Base-by-base conservation (phyloP, 2,888 invertebrate genomes). In the Caprella mutica region DNA sequence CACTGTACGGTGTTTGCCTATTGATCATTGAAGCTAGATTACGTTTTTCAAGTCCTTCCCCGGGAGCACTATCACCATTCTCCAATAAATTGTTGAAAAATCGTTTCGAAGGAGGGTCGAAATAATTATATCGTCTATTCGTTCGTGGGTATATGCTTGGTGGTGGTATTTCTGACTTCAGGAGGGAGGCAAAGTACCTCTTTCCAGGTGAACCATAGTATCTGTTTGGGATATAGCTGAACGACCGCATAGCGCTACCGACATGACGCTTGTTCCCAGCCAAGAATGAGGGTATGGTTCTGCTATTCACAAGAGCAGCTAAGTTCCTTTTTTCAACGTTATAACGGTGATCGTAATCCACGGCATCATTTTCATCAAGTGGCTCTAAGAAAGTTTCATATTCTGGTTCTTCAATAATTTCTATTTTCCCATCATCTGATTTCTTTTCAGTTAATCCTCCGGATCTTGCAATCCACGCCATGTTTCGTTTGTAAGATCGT, bases 271-370 rank as follows among this genome's bases (percentile, higher is more conserved):
- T 48, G 19, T 48, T 30, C n/a, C 48, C 48, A 9, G 5, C 19
- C 26, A 48, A 30, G 48, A 48, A 48, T 14, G 48, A 27, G 6
- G 48, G 48, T 5, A 48, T 48, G 8, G 48, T 48, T 26, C 33
- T 48, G 19, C 48, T 48, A n/a, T 48, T 48, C 4, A 48, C 48
- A 5, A 48, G 30, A 4, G 48, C 29, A 29, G 48, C 48, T 9
- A 48, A 30, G 17, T 48, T 48, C 30, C 48, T 27, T 19, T 48
- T 48, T 24, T 48, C 48, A 27, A 48, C 12, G n/a, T n/a, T n/a
- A n/a, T n/a, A n/a, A n/a, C n/a, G n/a, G n/a, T n/a, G n/a, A 12
- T n/a, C 24, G 5, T 48, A 48, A 17, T 27, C 29, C 9, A 30
- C 48, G 17, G 3, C n/a, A 2, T 44, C 44, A 12, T 1, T 26